A percentile compares a stretch with the other conserved stretches of the same genome.
Conservation (phyloP, 2,888 invertebrate species). For the Macroteleia sp. region DNA sequence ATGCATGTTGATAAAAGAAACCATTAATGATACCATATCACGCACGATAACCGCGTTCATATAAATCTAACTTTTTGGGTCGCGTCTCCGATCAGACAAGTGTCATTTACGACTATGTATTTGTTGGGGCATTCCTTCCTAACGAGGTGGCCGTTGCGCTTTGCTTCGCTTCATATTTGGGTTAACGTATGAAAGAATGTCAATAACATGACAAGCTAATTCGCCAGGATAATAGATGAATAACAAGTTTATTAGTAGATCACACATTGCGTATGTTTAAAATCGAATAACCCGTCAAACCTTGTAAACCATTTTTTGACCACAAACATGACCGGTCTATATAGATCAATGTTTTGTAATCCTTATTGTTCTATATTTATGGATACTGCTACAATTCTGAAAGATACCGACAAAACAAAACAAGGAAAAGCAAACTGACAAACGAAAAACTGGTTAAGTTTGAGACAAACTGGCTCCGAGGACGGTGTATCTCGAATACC, state of each 20-base stretch:
- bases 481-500: conserved; percentile 11
- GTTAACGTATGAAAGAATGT: conserved; percentile 81
- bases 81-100: conserved; percentile 16
- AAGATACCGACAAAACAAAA: neutral
- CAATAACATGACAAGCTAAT: conserved; percentile 75
- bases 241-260: conserved; percentile 3
- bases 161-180: conserved; percentile 76
- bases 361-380: conserved; percentile 5
- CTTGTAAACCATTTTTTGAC: too few species aligned
- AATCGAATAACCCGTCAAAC: neutral
- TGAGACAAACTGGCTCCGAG: conserved; percentile 32
- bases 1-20: too few species aligned
- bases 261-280: neutral
- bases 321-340: too few species aligned
- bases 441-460: conserved; percentile 30
- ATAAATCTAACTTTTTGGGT: conserved; percentile 51
- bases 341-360: too few species aligned
- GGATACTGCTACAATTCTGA: neutral
- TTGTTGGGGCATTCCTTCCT: conserved; percentile 75
- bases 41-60: neutral
- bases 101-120: conserved; percentile 56
- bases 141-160: conserved; percentile 75
- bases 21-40: too few species aligned
- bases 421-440: neutral
- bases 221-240: conserved; percentile 60